A percentile compares a stretch with the other conserved stretches of the same genome.
phyloP scores from a whole-genome alignment of 1,140 invertebrate species.

The Zaprionus davidi region DNA sequence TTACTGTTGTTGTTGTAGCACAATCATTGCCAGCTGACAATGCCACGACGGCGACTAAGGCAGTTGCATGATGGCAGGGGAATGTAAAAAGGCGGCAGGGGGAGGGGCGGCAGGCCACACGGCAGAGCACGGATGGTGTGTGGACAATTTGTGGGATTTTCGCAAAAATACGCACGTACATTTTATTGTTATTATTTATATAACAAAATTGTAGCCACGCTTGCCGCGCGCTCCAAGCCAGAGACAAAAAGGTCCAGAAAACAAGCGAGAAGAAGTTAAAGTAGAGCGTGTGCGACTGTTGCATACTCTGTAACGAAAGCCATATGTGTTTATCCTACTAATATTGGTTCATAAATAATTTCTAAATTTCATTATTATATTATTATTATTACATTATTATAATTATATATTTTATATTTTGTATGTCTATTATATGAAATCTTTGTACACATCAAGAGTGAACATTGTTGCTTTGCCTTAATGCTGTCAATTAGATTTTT shows the following conservation, averaged over 20 bases:
- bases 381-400: too few species aligned
- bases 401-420: too few species aligned
- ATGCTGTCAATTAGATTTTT: too few species aligned
- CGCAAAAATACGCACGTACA: slow-evolving; percentile 49
- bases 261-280: too few species aligned
- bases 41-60: slow-evolving; percentile 19
- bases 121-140: slow-evolving; percentile 53
- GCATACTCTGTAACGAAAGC: too few species aligned
- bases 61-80: neutral
- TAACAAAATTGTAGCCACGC: slow-evolving; percentile 33
- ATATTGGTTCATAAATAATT: too few species aligned
- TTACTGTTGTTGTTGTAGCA: slow-evolving; percentile 30
- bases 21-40: slow-evolving; percentile 47
- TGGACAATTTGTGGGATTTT: slow-evolving; percentile 66
- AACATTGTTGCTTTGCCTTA: too few species aligned
- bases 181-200: slow-evolving; percentile 75
- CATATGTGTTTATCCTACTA: too few species aligned
- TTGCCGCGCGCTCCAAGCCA: slow-evolving; percentile 1
- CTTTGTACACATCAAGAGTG: too few species aligned
- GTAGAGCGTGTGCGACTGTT: too few species aligned
- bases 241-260: slow-evolving; percentile 11
- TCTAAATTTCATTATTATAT: too few species aligned
- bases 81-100: neutral
- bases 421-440: too few species aligned
- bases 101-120: neutral